Conservation (phyloP, 1,140 invertebrate species). For the Tetranychus cinnabarinus region DNA sequence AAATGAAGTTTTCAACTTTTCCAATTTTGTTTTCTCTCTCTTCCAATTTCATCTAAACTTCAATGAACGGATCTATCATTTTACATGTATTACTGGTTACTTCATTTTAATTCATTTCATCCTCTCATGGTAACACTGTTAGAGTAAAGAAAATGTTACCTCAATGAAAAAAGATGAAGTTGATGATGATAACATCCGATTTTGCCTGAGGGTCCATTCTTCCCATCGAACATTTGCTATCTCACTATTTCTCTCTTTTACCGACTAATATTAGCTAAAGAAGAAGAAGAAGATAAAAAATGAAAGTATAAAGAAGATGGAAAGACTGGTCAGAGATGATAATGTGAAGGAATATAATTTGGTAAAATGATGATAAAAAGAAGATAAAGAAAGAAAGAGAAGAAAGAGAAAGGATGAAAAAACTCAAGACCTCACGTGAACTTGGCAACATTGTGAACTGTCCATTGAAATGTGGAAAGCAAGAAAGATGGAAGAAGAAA, state of each 20-base stretch:
- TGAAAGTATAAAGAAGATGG: not conserved
- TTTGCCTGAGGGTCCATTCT: not conserved
- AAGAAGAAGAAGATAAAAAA: not conserved
- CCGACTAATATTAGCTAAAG: not conserved
- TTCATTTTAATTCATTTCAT: too few relatives aligned
- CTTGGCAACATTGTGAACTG: not conserved
- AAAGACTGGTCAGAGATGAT: not conserved
- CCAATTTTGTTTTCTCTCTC: too few relatives aligned
- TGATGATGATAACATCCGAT: not conserved
- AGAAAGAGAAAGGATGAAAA: not conserved
- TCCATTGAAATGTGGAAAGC: not conserved
- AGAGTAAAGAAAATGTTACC: too few relatives aligned
- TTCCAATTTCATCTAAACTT: too few relatives aligned
- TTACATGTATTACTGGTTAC: too few relatives aligned
- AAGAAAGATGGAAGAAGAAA: not conserved
- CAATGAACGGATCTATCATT: too few relatives aligned
- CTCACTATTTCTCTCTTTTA: not conserved
- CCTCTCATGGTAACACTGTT: too few relatives aligned
- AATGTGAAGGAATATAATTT: not conserved
- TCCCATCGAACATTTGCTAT: not conserved
- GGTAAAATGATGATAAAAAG: not conserved
- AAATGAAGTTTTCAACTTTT: too few relatives aligned
- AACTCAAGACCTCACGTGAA: not conserved
- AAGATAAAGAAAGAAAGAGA: not conserved
- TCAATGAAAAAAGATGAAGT: not conserved